A percentile compares a stretch with the other conserved stretches of the same genome.
These are phyloP conservation scores for Tachystola acroxantha DNA, from an alignment of 2,888 invertebrate genomes.

Conservation along the genomic window DNA sequence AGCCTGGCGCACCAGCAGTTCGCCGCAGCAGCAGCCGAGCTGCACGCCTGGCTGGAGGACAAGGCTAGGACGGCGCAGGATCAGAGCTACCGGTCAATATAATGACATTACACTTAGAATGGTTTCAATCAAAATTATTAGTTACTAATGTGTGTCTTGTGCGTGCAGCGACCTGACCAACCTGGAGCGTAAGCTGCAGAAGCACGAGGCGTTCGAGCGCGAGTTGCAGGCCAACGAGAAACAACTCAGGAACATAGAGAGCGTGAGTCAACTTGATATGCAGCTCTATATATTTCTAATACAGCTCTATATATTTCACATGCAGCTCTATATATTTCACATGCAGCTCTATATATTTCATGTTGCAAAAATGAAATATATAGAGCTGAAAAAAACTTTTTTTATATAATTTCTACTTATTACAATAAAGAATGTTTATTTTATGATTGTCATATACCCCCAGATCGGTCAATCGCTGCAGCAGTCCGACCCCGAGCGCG, in stretches of 20 bases:
- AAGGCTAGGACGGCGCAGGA: conserved; percentile 95
- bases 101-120: too few species aligned
- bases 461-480: conserved; percentile 68
- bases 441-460: background rate
- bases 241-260: conserved; percentile 90
- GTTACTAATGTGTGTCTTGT: background rate
- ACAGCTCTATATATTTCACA: too few species aligned
- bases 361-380: too few species aligned
- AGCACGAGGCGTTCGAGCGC: conserved; percentile 97
- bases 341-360: too few species aligned
- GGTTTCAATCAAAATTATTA: background rate
- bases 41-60: conserved; percentile 93
- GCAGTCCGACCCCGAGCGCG: conserved; percentile 67
- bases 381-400: too few species aligned
- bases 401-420: too few species aligned
- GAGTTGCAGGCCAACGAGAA: conserved; percentile 97
- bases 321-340: too few species aligned
- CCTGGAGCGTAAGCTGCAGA: conserved; percentile 93
- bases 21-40: conserved; percentile 93
- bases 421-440: too few species aligned
- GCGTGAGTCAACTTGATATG: too few species aligned
- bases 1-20: conserved; percentile 94
- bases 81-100: conserved; percentile 85
- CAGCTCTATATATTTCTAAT: too few species aligned
- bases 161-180: conserved; percentile 87